Evolutionary conservation across 2,888 invertebrate species (phyloP).

Genomic region (Zelleria hepariella): DNA sequence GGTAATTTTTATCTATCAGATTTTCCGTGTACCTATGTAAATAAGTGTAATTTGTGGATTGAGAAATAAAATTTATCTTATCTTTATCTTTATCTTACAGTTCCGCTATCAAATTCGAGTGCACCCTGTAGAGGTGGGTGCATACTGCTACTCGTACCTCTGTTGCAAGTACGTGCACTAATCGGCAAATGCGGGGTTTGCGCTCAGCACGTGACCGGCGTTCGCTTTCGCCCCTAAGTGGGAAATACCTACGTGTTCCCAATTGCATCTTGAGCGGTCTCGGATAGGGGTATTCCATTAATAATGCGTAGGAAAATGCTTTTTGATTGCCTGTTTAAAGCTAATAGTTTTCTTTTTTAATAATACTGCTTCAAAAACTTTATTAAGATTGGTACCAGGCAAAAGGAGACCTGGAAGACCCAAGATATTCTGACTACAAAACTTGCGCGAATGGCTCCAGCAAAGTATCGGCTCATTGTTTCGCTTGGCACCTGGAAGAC

Average conservation of each 20-base stretch:
- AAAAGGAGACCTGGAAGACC: no score
- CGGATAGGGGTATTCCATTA: background rate
- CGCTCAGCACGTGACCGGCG: conserved; percentile 23
- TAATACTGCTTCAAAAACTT: no score
- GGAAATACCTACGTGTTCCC: conserved; percentile 6
- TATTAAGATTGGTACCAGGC: no score
- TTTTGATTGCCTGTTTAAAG: background rate
- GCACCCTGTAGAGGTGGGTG: background rate
- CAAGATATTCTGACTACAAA: no score
- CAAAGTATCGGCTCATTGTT: no score
- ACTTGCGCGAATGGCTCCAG: no score
- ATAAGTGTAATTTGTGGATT: no score
- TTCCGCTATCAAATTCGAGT: no score
- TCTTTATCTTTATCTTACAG: background rate
- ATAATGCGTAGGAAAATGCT: background rate
- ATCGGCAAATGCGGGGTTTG: conserved; percentile 32
- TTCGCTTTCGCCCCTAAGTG: background rate
- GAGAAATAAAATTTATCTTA: conserved; percentile 6
- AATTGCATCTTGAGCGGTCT: background rate
- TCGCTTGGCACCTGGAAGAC: no score
- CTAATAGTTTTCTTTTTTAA: background rate
- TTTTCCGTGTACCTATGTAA: no score
- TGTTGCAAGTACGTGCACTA: conserved; percentile 30
- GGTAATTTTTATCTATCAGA: no score
- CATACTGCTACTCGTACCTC: conserved; percentile 20